phyloP scores from a whole-genome alignment of 1,140 invertebrate species.

The Cydia pomonella region DNA sequence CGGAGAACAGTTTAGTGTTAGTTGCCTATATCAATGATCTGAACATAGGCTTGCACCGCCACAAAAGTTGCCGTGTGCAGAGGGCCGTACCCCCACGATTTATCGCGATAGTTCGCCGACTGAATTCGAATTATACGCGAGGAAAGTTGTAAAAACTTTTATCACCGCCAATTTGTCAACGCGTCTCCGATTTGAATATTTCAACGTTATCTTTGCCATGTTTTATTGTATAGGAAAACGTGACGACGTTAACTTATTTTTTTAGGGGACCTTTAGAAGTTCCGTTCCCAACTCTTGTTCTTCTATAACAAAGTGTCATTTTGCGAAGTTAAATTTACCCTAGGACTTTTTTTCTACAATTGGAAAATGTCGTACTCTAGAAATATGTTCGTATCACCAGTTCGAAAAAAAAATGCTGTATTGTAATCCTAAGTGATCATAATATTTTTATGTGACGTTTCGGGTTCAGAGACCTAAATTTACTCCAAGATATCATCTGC shows the following conservation, averaged over 20 bases:
- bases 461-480: background rate
- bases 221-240: constrained; percentile 31
- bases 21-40: background rate
- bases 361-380: too few species aligned
- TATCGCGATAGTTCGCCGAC: constrained; percentile 52
- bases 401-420: background rate
- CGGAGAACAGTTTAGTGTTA: background rate
- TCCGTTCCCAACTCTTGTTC: background rate
- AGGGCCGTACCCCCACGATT: constrained; percentile 41
- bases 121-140: constrained; percentile 51
- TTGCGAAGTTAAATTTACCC: too few species aligned
- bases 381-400: background rate
- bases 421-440: background rate
- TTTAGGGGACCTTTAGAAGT: background rate
- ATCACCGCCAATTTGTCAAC: constrained; percentile 59
- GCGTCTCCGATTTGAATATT: constrained; percentile 46
- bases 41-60: background rate
- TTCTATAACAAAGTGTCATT: too few species aligned
- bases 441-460: background rate
- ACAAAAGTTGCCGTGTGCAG: background rate
- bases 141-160: constrained; percentile 56
- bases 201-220: constrained; percentile 45
- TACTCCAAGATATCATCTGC: constrained; percentile 28
- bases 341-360: too few species aligned
- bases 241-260: background rate